phyloP scores from a whole-genome alignment of 92 coral and sea anemone genomes.

The Bergia puertoricense region DNA sequence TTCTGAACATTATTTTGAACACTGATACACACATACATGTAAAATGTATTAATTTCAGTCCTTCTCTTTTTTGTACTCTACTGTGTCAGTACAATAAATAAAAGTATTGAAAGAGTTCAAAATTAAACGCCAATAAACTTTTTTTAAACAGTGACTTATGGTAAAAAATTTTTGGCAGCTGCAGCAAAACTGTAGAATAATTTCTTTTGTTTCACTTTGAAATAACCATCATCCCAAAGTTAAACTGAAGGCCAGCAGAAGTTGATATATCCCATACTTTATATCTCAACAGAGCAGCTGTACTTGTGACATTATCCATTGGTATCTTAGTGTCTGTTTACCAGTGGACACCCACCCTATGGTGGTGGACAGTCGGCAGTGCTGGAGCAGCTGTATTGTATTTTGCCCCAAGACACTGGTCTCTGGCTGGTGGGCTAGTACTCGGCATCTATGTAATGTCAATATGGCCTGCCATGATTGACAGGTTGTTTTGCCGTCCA shows the following conservation, averaged over 20 bases:
- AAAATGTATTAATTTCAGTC: too few species aligned
- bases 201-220: neutral
- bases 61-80: too few species aligned
- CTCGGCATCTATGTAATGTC: constrained; percentile 88
- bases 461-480: constrained; percentile 96
- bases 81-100: too few species aligned
- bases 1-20: too few species aligned
- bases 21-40: too few species aligned
- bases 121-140: too few species aligned
- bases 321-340: constrained; percentile 75
- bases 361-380: constrained; percentile 86
- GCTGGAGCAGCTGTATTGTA: constrained; percentile 79
- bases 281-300: constrained; percentile 64
- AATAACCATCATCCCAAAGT: neutral
- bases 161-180: too few species aligned
- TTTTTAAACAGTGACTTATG: too few species aligned
- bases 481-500: constrained; percentile 84
- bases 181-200: neutral
- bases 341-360: constrained; percentile 70
- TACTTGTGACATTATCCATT: constrained; percentile 66
- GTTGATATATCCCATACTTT: too few species aligned
- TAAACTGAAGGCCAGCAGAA: neutral
- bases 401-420: constrained; percentile 79
- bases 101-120: too few species aligned
- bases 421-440: constrained; percentile 80